These are phyloP conservation scores for Eremophila alpestris DNA, from an alignment of 2,797 vertebrate species.

Conservation along the genomic window DNA sequence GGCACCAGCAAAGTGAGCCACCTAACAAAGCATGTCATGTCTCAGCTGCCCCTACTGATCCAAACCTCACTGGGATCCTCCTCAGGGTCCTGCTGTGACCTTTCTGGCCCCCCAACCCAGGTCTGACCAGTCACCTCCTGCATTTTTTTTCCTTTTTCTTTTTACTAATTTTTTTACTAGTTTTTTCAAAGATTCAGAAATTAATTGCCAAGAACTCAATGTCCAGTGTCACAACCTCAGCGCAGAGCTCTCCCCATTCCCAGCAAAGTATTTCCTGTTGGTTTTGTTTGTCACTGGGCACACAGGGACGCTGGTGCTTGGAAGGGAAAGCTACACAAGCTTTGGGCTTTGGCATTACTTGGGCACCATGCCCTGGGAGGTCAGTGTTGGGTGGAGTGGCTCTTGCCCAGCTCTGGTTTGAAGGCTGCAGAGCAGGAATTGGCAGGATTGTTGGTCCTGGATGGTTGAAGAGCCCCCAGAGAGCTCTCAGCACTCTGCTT, in stretches of 20 bases:
- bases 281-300: constrained; percentile 34
- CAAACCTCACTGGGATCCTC: fast-evolving
- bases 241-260: constrained; percentile 3
- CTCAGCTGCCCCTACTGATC: not conserved
- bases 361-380: not conserved
- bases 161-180: not conserved
- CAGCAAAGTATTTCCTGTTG: constrained; percentile 46
- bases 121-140: not conserved
- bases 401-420: not conserved
- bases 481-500: not conserved
- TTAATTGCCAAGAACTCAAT: constrained; percentile 41
- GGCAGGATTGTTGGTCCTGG: not conserved
- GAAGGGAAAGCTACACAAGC: not conserved
- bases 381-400: not conserved
- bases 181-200: not conserved
- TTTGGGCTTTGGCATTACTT: not conserved
- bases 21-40: not conserved
- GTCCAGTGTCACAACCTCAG: constrained; percentile 38
- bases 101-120: not conserved
- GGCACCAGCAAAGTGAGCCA: not conserved
- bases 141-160: not conserved
- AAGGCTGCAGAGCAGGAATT: not conserved
- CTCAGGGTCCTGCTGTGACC: not conserved
- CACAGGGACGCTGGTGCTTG: not conserved
- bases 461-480: not conserved